These are phyloP conservation scores for Dryoscopus gambensis DNA, from an alignment of 2,113 vertebrate genomes.

Conservation along the genomic window DNA sequence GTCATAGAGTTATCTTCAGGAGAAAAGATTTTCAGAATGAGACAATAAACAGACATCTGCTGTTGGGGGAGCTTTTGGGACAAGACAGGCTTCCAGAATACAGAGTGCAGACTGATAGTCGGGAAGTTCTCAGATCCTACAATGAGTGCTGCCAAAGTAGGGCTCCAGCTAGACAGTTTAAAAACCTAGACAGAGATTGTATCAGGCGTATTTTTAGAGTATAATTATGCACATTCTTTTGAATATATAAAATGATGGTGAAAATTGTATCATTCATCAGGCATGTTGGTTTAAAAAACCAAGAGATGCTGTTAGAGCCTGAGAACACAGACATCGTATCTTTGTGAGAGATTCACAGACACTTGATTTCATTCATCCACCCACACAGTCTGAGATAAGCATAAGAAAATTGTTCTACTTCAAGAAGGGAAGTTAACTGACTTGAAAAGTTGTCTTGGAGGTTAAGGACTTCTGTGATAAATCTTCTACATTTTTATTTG, in stretches of 20 bases:
- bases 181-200: constrained; percentile 1
- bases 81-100: neutral
- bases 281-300: neutral
- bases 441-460: constrained; percentile 22
- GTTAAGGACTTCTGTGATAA: neutral
- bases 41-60: neutral
- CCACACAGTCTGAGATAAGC: constrained; percentile 6
- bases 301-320: neutral
- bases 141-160: neutral
- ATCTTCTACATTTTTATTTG: neutral
- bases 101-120: neutral
- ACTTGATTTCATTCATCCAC: constrained; percentile 34
- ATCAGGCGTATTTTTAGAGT: constrained; percentile 10
- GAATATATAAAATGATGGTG: neutral
- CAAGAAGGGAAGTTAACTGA: neutral
- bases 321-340: neutral
- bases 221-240: constrained; percentile 29
- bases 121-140: neutral
- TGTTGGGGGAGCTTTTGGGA: neutral
- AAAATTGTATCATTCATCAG: constrained; percentile 11
- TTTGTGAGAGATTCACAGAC: constrained; percentile 5
- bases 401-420: constrained; percentile 5
- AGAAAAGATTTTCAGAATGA: neutral
- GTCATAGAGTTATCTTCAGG: neutral
- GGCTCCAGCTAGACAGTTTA: neutral